Conservation (phyloP, 2,113 vertebrate genomes). For the Myanophis thanlyinensis region DNA sequence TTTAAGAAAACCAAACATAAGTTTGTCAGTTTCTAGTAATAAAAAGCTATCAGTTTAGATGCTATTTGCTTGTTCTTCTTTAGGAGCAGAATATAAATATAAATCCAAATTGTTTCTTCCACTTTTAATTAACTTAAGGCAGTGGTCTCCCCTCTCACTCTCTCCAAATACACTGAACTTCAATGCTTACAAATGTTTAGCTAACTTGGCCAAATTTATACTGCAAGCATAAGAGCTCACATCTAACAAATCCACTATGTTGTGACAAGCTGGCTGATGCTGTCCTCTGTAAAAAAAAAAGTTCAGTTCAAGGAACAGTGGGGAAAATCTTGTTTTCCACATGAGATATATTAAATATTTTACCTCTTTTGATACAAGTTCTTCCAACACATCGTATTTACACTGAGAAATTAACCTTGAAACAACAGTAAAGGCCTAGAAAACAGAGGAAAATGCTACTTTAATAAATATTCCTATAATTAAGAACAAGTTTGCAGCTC, state of each 20-base stretch:
- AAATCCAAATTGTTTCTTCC: neutral
- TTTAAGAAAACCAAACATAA: neutral
- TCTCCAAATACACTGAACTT: neutral
- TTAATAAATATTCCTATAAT: neutral
- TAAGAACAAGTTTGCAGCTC: neutral
- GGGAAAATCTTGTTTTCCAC: neutral
- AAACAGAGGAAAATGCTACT: neutral
- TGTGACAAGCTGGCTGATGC: neutral
- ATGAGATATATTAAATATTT: conserved; percentile 33
- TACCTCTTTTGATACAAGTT: conserved; percentile 89
- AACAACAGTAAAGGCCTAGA: conserved; percentile 89
- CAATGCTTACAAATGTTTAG: neutral
- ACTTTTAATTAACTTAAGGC: neutral
- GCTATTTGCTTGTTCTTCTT: neutral
- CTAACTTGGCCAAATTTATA: neutral
- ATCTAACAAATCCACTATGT: neutral
- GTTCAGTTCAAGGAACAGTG: conserved; percentile 1
- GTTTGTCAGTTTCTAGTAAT: neutral
- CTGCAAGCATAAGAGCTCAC: neutral
- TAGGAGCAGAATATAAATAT: neutral
- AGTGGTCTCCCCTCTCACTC: neutral
- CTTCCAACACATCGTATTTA: conserved; percentile 86
- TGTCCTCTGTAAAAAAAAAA: neutral
- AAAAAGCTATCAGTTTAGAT: neutral
- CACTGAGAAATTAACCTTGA: conserved; percentile 84